Percentiles rank a stretch among this genome's conserved stretches.
phyloP scores from a whole-genome alignment of 2,888 invertebrate species.

The Asteroscopus sphinx region DNA sequence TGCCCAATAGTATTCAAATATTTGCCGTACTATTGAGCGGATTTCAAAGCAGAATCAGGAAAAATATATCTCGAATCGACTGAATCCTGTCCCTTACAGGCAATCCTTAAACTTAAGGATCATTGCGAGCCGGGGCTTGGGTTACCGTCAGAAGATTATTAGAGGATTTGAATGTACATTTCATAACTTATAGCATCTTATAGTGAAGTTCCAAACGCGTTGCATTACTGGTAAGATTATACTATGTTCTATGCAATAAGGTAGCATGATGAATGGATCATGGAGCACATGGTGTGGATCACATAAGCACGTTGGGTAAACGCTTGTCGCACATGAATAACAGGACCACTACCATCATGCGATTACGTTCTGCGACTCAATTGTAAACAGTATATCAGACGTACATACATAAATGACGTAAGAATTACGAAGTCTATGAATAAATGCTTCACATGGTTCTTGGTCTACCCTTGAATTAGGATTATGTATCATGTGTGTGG shows the following conservation, averaged over 20 bases:
- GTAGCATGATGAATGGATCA: constrained; percentile 49
- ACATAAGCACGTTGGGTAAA: constrained; percentile 48
- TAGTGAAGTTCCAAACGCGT: background rate
- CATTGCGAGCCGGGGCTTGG: too few species aligned
- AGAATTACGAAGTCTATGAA: constrained; percentile 20
- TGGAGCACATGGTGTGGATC: constrained; percentile 55
- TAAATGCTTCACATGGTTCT: constrained; percentile 23
- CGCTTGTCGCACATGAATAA: constrained; percentile 26
- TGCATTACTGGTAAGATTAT: constrained; percentile 1
- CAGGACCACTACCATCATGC: constrained; percentile 40
- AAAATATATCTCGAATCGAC: too few species aligned
- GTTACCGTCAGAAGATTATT: too few species aligned
- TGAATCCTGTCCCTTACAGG: too few species aligned
- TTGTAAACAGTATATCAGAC: constrained; percentile 35
- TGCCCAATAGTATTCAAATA: too few species aligned
- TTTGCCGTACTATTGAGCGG: too few species aligned
- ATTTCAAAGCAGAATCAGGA: too few species aligned
- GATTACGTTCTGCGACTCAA: constrained; percentile 44
- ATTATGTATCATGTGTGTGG: background rate
- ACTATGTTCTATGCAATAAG: constrained; percentile 21
- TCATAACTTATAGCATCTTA: too few species aligned
- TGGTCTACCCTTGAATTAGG: constrained; percentile 11
- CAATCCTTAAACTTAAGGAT: too few species aligned
- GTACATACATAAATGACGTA: constrained; percentile 14
- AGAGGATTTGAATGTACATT: too few species aligned